Percentiles rank a stretch among this genome's conserved stretches.
phyloP scores from a whole-genome alignment of 35 echinoderm and acorn worm species.

The Stichopus chloronotus region DNA sequence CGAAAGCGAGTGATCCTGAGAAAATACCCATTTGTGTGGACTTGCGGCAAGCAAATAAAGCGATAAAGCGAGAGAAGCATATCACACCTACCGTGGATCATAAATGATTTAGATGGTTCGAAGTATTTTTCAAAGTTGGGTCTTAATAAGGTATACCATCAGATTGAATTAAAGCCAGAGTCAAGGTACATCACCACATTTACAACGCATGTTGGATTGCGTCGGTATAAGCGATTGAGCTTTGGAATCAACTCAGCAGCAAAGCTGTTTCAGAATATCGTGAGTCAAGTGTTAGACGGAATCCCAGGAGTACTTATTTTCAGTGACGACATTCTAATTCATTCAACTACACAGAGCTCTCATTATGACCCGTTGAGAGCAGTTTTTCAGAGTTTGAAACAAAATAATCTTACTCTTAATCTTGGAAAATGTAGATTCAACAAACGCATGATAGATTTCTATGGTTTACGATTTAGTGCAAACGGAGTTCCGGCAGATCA shows the following conservation, averaged over 20 bases:
- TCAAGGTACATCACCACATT: slow-evolving; percentile 40
- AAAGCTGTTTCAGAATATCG: slow-evolving; percentile 20
- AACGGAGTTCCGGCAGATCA: slow-evolving; percentile 46
- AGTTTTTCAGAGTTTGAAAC: slow-evolving; percentile 30
- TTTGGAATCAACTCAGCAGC: slow-evolving; percentile 48
- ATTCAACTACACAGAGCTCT: background rate
- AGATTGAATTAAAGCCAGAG: background rate
- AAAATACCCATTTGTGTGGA: no score
- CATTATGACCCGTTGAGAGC: slow-evolving; percentile 29
- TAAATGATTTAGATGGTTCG: no score
- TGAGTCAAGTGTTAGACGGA: background rate
- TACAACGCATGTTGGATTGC: slow-evolving; percentile 31
- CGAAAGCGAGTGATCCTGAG: no score
- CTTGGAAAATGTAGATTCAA: slow-evolving; percentile 67
- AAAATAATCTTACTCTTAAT: slow-evolving; percentile 59
- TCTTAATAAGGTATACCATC: background rate
- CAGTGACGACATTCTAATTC: slow-evolving; percentile 49
- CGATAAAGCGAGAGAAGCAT: no score
- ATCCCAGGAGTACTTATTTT: slow-evolving; percentile 26
- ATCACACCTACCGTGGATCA: no score
- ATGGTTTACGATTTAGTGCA: slow-evolving; percentile 55
- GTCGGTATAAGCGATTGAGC: slow-evolving; percentile 38
- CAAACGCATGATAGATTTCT: slow-evolving; percentile 40
- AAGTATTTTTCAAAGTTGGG: background rate
- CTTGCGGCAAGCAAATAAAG: no score